Evolutionary conservation across 2,113 vertebrate species (phyloP), one percentile per base, ranked within the genome.

Genomic region (Gnathonemus longibarbis): DNA sequence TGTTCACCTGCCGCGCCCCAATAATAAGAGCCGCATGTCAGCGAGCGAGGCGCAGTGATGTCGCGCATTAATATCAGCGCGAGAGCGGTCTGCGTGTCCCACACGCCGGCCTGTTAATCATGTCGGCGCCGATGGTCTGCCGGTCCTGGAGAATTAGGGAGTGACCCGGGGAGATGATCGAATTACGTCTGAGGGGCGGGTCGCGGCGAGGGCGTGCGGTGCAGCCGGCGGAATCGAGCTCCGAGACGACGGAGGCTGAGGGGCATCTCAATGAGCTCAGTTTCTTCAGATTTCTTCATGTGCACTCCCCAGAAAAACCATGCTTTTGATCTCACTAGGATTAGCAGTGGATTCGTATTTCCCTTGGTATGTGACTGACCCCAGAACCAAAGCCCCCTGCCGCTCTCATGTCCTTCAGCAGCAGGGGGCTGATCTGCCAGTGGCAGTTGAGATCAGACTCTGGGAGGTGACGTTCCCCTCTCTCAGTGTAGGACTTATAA

Each of bases 71-170:
- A 88, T 88, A 70, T 88, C 35, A 45, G 53, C 24, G 35, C 10
- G 19, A 58, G 39, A 15, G 48, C 31, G 27, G 45, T 21, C 15
- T 53, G 50, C 5, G 86, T 50, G 86, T 13, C 48, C 50, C 11
- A 4, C 56, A 17, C 19, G 0, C 87, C 10, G 10, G 39, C 56
- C 39, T 42, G 24, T 48, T 46, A 70, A 66, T 88, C 56, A 70
- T 17, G 19, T 58, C 8, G 21, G 17, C 13, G 53, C 49, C 27
- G 31, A 42, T 66, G 45, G n/a, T 19, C 27, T 49, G 35, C 49
- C 42, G 74, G 58, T 85, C 53, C 50, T 35, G 80, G 50, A 46
- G 50, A 85, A 89, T 89, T 58, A 85, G 49, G 84, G 24, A 58
- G 49, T 66, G 50, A 90, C 89, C 56, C n/a, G 2, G 53, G 39